These are phyloP conservation scores for Pterocles orientalis DNA, from an alignment of 2,113 vertebrate genomes.

Conservation along the genomic window DNA sequence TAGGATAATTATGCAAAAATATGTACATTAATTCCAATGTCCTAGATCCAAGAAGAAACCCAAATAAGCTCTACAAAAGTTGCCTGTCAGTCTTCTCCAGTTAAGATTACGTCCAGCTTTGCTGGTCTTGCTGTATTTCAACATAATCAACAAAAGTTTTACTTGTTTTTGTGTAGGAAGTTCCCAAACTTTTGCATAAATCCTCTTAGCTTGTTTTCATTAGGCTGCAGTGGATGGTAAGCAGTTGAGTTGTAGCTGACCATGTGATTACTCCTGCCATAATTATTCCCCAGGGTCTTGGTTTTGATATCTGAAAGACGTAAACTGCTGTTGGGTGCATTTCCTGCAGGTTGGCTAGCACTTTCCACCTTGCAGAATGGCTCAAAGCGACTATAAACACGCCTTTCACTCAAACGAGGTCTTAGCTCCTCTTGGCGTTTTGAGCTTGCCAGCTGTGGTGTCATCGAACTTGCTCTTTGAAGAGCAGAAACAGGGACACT, in stretches of 20 bases:
- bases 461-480: background rate
- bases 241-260: conserved; percentile 65
- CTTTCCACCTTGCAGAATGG: conserved; percentile 83
- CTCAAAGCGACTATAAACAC: conserved; percentile 88
- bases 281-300: conserved; percentile 67
- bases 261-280: conserved; percentile 62
- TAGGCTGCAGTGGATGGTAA: conserved; percentile 72
- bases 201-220: conserved; percentile 89
- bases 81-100: background rate
- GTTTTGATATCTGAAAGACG: conserved; percentile 73
- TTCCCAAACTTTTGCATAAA: conserved; percentile 90
- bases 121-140: background rate
- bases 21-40: conserved; percentile 1
- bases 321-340: conserved; percentile 24
- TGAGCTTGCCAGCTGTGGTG: background rate
- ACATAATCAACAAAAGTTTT: conserved; percentile 8
- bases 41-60: conserved; percentile 4
- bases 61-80: conserved; percentile 27
- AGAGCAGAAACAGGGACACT: conserved; percentile 38
- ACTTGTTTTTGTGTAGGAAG: conserved; percentile 88
- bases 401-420: conserved; percentile 71
- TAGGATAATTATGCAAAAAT: conserved; percentile 40
- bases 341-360: conserved; percentile 41
- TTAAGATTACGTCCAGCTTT: background rate
- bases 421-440: conserved; percentile 65